phyloP scores from a whole-genome alignment of 1,140 invertebrate genomes.

The Conus betulinus region DNA sequence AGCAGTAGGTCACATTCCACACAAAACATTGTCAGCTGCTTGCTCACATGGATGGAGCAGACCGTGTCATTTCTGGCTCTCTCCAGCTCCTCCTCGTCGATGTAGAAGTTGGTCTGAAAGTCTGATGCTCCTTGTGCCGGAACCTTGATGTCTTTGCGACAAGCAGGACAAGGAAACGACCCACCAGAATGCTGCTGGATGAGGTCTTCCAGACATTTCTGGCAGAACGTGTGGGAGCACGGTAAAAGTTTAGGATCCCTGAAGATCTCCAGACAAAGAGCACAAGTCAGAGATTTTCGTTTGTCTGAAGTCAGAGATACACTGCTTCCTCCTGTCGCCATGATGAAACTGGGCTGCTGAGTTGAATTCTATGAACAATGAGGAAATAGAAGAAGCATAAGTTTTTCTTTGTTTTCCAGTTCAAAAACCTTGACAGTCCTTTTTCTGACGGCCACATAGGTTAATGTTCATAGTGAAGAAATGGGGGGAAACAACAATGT shows the following conservation, averaged over 20 bases:
- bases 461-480: no score
- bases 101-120: slow-evolving; percentile 31
- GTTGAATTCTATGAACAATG: no score
- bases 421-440: no score
- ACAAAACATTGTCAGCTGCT: background rate
- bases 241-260: background rate
- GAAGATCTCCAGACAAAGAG: no score
- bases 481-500: no score
- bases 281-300: no score
- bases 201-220: slow-evolving; percentile 8
- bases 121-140: background rate
- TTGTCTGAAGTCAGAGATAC: no score
- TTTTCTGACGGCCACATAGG: no score
- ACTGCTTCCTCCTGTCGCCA: no score
- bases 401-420: no score
- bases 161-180: background rate
- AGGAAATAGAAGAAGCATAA: no score
- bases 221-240: slow-evolving; percentile 12
- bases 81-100: background rate
- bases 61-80: background rate
- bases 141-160: background rate
- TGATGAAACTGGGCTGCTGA: no score
- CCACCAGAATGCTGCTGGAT: background rate
- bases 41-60: background rate
- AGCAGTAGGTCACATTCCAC: background rate